Evolutionary conservation across 2,888 invertebrate genomes (phyloP).

Genomic region (Exocentrus adspersus): DNA sequence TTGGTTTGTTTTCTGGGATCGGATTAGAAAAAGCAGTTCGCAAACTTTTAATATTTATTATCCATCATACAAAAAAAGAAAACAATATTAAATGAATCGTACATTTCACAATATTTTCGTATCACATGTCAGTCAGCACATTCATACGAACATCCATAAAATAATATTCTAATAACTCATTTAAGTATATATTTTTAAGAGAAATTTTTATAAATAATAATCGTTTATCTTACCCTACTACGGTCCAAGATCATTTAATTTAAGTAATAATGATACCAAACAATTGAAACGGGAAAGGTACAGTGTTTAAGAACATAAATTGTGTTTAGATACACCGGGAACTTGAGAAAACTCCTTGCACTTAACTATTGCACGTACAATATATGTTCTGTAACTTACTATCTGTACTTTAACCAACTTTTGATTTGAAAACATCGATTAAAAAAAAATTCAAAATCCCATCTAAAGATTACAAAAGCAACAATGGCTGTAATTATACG

Average conservation of each 20-base stretch:
- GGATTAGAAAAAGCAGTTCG: not conserved
- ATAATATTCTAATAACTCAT: constrained; percentile 52
- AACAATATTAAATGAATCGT: constrained; percentile 53
- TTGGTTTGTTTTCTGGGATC: not conserved
- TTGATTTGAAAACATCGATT: too few species aligned
- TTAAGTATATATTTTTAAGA: constrained; percentile 59
- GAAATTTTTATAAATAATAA: constrained; percentile 59
- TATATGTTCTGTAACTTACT: too few species aligned
- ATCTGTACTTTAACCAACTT: too few species aligned
- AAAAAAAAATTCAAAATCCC: too few species aligned
- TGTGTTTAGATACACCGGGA: constrained; percentile 39
- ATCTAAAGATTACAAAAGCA: too few species aligned
- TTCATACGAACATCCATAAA: constrained; percentile 50
- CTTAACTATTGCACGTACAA: constrained; percentile 51
- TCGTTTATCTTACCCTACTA: constrained; percentile 57
- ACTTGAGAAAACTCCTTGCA: constrained; percentile 44
- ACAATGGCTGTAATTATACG: too few species aligned
- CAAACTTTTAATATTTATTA: constrained; percentile 54
- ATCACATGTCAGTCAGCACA: constrained; percentile 53
- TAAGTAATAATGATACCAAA: constrained; percentile 49
- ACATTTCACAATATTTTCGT: constrained; percentile 49
- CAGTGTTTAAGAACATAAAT: constrained; percentile 49
- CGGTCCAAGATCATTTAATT: constrained; percentile 53
- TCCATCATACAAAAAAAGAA: constrained; percentile 56
- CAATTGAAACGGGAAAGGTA: constrained; percentile 51